phyloP scores from a whole-genome alignment of 2,113 vertebrate species.

The Toxotes chatareus region DNA sequence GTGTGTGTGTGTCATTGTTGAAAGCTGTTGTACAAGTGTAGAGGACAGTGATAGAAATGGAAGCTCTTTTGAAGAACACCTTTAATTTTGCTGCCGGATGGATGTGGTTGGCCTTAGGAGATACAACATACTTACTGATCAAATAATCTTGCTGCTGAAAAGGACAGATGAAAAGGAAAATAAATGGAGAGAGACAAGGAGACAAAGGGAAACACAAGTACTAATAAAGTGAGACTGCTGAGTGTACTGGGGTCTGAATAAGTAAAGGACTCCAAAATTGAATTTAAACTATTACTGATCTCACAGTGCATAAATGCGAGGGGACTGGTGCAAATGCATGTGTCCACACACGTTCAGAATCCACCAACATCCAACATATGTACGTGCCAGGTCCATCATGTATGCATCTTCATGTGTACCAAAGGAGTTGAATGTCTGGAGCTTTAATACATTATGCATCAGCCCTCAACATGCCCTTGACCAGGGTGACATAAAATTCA shows the following conservation, averaged over 20 bases:
- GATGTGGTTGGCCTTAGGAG: constrained; percentile 42
- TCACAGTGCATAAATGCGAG: not conserved
- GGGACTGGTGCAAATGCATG: not conserved
- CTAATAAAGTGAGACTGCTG: constrained; percentile 26
- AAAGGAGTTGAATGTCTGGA: constrained; percentile 41
- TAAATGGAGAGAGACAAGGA: constrained; percentile 34
- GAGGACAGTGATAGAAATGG: constrained; percentile 47
- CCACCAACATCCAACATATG: constrained; percentile 1
- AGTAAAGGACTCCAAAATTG: constrained; percentile 39
- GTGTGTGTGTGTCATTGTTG: not conserved
- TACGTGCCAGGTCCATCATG: constrained; percentile 36
- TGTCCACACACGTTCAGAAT: constrained; percentile 16
- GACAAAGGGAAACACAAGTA: not conserved
- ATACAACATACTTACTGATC: constrained; percentile 47
- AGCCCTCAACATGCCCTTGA: constrained; percentile 75
- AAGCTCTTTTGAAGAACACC: constrained; percentile 44
- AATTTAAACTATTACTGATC: constrained; percentile 45
- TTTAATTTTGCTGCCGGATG: constrained; percentile 49
- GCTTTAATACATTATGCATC: constrained; percentile 78
- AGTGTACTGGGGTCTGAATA: constrained; percentile 22
- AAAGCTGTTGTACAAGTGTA: not conserved
- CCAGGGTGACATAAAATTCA: constrained; percentile 75
- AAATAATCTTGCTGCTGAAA: constrained; percentile 51
- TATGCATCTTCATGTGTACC: constrained; percentile 48
- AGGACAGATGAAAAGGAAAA: constrained; percentile 54